These are phyloP conservation scores for Petrolisthes manimaculis DNA, from an alignment of 2,888 invertebrate species.

Conservation along the genomic window DNA sequence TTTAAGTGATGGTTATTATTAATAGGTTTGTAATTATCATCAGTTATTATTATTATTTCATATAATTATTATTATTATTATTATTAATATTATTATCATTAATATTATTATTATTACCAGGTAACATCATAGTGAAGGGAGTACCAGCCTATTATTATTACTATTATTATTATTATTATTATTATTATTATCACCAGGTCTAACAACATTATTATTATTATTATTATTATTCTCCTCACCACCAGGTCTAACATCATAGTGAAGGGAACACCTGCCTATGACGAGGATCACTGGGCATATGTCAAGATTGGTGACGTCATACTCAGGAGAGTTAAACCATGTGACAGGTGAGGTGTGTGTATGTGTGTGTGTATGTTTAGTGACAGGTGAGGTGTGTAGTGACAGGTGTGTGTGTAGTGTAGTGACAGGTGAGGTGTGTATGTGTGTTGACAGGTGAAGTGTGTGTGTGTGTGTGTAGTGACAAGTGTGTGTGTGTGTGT, in stretches of 20 bases:
- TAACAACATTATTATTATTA: not conserved
- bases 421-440: not conserved
- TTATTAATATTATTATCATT: not conserved
- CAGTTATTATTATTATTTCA: too few species aligned
- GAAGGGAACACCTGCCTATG: constrained; percentile 74
- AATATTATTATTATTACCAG: constrained; percentile 68
- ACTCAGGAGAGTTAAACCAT: constrained; percentile 78
- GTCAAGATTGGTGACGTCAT: constrained; percentile 77
- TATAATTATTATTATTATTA: not conserved
- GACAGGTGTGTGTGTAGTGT: not conserved
- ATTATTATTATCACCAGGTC: not conserved
- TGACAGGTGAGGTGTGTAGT: not conserved
- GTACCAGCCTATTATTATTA: constrained; percentile 72
- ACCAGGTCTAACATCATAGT: constrained; percentile 78
- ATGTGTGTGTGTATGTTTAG: not conserved
- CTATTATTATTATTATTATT: not conserved
- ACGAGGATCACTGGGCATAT: constrained; percentile 81
- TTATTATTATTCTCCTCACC: too few species aligned
- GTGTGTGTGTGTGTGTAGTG: not conserved
- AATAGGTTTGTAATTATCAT: not conserved
- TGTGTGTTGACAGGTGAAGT: not conserved
- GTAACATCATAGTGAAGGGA: constrained; percentile 78
- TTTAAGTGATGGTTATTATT: too few species aligned
- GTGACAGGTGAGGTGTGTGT: constrained; percentile 73
- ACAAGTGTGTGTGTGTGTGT: not conserved